These are phyloP conservation scores for Steinernema hermaphroditum DNA, from an alignment of 2,888 invertebrate genomes.

Conservation along the genomic window DNA sequence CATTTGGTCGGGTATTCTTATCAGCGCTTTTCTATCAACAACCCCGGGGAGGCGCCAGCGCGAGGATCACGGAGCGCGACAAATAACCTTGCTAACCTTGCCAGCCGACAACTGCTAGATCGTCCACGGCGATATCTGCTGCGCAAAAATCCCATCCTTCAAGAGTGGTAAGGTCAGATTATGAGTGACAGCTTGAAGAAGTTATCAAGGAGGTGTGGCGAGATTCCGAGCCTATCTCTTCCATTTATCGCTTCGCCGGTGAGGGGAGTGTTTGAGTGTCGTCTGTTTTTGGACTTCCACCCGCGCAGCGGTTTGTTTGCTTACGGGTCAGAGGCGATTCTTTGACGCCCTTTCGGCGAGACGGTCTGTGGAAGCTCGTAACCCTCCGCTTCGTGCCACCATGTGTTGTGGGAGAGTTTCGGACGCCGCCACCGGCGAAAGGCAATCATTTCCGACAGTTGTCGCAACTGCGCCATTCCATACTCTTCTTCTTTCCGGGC, in stretches of 20 bases:
- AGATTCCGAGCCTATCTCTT: background rate
- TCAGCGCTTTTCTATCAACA: conserved; percentile 29
- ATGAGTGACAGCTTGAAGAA: conserved; percentile 10
- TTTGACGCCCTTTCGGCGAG: too few relatives aligned
- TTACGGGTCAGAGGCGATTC: conserved; percentile 18
- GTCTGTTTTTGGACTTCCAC: background rate
- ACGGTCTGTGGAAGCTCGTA: background rate
- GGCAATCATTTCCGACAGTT: conserved; percentile 28
- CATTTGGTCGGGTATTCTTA: conserved; percentile 22
- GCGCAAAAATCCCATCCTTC: conserved; percentile 24
- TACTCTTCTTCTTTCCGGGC: background rate
- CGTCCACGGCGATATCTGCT: conserved; percentile 26
- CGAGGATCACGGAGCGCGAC: conserved; percentile 16
- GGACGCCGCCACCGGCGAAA: conserved; percentile 24
- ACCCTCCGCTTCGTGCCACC: conserved; percentile 15
- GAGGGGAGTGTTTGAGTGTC: background rate
- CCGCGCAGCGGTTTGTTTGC: conserved; percentile 13
- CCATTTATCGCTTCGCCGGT: background rate
- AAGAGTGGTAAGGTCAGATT: conserved; percentile 23
- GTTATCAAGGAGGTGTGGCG: conserved; percentile 26
- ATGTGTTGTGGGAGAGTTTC: conserved; percentile 28
- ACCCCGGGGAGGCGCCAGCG: conserved; percentile 29
- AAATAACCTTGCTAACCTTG: conserved; percentile 31
- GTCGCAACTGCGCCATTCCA: conserved; percentile 16
- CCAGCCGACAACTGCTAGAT: conserved; percentile 11